Base-by-base conservation (phyloP, 2,797 vertebrate genomes). In the Ficedula albicollis region DNA sequence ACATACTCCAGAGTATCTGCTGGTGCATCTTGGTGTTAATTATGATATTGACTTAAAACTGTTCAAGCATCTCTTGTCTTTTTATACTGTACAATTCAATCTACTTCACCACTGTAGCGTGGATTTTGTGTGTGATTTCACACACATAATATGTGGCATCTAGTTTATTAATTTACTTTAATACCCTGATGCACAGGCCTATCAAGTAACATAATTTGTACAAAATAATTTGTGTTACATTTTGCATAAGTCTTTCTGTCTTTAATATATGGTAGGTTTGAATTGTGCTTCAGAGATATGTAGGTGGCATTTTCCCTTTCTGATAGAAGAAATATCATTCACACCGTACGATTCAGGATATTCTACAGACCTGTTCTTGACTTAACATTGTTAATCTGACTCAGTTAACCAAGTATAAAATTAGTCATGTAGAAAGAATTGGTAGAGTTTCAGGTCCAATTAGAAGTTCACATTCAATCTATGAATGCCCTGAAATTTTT, bases 71-170 rank as follows among this genome's bases (percentile, higher is more conserved):
- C 4, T 2, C 9, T 49, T 67, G 15, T 56, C 10, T 38, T 76
- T 79, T 56, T 38, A 16, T 13, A 38, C 16, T 30, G 15, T 38
- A 43, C 3, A 66, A 15, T 62, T 66, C 13, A 55, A 84, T 25
- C 9, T 36, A 38, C 2, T 41, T 79, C 11, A 46, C 30, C 9
- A 3, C 7, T 27, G 26, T 62, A 26, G 30, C 0, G 0, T 32
- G 13, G 27, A 36, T 51, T 78, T 67, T 62, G 4, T 51, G 19
- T 46, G 13, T 34, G 21, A 41, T 83, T 88, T 86, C 15, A 30
- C 0, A 1, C 19, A 17, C 0, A 0, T 49, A 34, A 13, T 54
- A 60, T 0, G 0, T 32, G 26, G 9, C 22, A 32, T 46, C 14
- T 81, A 39, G 5, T 62, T 75, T n/a, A 84, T 25, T 13, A 60